These are phyloP conservation scores for Pseudopodoces humilis DNA, from an alignment of 2,113 vertebrate species.

Conservation along the genomic window DNA sequence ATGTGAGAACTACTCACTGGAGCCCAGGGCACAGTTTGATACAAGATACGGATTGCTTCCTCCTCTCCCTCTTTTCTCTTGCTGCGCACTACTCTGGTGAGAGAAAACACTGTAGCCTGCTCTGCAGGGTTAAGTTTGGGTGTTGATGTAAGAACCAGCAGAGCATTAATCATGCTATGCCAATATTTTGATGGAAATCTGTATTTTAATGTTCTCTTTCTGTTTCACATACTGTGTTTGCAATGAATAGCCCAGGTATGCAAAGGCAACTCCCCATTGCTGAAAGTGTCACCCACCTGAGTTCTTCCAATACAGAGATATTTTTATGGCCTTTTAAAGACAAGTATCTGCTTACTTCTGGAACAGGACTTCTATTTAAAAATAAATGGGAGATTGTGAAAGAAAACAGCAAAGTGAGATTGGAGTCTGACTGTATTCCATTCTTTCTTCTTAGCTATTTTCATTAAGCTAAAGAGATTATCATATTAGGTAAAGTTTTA, in stretches of 20 bases:
- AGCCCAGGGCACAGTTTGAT: background rate
- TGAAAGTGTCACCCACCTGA: background rate
- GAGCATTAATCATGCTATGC: background rate
- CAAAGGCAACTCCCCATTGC: background rate
- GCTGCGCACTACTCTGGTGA: background rate
- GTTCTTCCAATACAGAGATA: background rate
- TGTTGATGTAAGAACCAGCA: background rate
- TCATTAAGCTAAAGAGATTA: background rate
- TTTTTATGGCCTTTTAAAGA: constrained; percentile 5
- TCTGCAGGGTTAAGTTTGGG: background rate
- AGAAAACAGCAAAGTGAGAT: background rate
- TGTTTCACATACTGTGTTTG: background rate
- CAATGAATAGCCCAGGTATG: background rate
- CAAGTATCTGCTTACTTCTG: background rate
- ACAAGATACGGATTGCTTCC: background rate
- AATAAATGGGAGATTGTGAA: constrained; percentile 27
- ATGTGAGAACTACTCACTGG: background rate
- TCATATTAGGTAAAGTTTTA: background rate
- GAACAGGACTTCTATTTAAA: constrained; percentile 4
- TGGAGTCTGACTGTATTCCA: background rate
- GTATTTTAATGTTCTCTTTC: background rate
- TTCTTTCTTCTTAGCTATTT: background rate
- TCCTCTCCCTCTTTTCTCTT: background rate
- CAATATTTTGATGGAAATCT: background rate
- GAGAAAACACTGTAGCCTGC: background rate